Evolutionary conservation across 2,113 vertebrate genomes (phyloP).

Genomic region (Stigmatopora nigra): DNA sequence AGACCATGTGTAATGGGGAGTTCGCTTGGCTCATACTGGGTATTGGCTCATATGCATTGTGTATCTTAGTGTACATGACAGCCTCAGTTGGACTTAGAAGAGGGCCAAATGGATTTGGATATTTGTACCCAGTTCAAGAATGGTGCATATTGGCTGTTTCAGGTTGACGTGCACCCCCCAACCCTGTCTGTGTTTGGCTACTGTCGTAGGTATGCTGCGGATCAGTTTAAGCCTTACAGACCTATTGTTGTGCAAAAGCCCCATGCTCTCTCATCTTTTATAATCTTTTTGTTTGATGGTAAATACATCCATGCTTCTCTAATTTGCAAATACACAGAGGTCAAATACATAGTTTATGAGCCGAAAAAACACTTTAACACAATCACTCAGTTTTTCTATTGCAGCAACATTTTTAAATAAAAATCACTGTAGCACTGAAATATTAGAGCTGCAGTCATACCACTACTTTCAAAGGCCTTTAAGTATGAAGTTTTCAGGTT

Average conservation of each 20-base stretch:
- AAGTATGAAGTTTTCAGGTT: too few species aligned
- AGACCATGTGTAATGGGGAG: slow-evolving; percentile 38
- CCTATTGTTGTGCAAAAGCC: slow-evolving; percentile 53
- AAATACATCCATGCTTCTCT: slow-evolving; percentile 15
- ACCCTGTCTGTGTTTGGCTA: slow-evolving; percentile 27
- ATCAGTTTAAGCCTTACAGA: slow-evolving; percentile 60
- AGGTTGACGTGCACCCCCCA: slow-evolving; percentile 18
- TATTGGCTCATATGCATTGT: slow-evolving; percentile 13
- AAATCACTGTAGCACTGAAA: neutral
- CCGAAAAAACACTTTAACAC: neutral
- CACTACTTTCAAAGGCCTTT: too few species aligned
- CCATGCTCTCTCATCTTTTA: slow-evolving; percentile 33
- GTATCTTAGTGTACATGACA: slow-evolving; percentile 15
- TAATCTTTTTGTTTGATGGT: slow-evolving; percentile 44
- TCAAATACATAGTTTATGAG: slow-evolving; percentile 5
- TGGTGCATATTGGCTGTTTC: slow-evolving; percentile 33
- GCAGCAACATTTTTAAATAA: neutral
- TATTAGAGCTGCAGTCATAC: too few species aligned
- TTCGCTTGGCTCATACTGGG: slow-evolving; percentile 28
- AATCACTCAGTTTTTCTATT: neutral
- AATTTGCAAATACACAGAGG: slow-evolving; percentile 32
- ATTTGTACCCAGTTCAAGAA: slow-evolving; percentile 19
- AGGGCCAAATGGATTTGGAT: slow-evolving; percentile 40
- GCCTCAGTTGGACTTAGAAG: slow-evolving; percentile 43
- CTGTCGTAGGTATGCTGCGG: slow-evolving; percentile 55